A percentile compares a stretch with the other conserved stretches of the same genome.
Conservation (phyloP, 2,797 vertebrate species). For the Acestrorhynchus altus region DNA sequence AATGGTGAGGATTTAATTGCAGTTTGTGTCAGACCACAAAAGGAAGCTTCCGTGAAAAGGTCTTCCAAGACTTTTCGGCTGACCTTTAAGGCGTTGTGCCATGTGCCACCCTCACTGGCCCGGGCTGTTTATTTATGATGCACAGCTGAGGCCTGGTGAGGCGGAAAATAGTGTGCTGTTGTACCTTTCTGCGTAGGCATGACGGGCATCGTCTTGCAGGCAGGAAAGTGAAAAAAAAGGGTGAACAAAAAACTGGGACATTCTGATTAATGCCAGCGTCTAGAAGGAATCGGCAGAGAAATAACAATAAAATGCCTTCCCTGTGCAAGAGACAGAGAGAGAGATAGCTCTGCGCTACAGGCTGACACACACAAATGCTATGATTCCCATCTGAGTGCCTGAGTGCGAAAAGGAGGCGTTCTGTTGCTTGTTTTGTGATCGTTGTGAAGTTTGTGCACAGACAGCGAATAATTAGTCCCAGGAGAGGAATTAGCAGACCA, state of each 20-base stretch:
- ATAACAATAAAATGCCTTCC: constrained; percentile 47
- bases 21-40: constrained; percentile 41
- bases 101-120: constrained; percentile 50
- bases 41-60: neutral
- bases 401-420: constrained; percentile 1
- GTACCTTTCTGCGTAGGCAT: constrained; percentile 31
- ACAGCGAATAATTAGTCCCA: constrained; percentile 71
- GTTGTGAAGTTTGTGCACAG: constrained; percentile 60
- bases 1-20: constrained; percentile 66
- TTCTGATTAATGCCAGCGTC: constrained; percentile 72
- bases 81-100: constrained; percentile 46
- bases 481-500: constrained; percentile 59
- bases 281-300: constrained; percentile 48
- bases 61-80: constrained; percentile 28
- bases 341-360: constrained; percentile 12
- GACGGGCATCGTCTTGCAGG: neutral
- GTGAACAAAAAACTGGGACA: constrained; percentile 62
- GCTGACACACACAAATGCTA: constrained; percentile 4
- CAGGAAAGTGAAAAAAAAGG: constrained; percentile 1
- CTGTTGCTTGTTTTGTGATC: constrained; percentile 50
- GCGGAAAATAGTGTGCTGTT: constrained; percentile 41
- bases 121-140: constrained; percentile 60
- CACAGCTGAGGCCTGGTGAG: constrained; percentile 41
- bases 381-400: neutral
- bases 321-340: neutral